Evolutionary conservation across 2,888 invertebrate genomes (phyloP), one percentile per base, ranked within the genome.

Genomic region (Drosophila helvetica): DNA sequence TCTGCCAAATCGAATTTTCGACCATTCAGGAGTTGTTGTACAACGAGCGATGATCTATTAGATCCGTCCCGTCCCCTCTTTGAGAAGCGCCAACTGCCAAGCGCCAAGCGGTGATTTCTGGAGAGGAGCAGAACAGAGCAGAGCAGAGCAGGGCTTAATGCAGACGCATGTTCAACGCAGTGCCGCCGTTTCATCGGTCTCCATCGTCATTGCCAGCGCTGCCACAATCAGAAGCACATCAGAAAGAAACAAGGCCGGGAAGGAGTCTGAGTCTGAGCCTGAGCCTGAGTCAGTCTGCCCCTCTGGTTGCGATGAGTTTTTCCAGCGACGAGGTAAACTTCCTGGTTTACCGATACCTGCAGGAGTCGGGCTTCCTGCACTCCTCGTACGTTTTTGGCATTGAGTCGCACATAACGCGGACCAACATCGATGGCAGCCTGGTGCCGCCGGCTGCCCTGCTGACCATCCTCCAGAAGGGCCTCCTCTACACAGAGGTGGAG

Each of bases 321-420:
- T 98, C 98, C 86, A 99, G 98, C 93, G 99, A 99, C 93, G 99
- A 99, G 95, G 98, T 99, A 9, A 99, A 99, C 93, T 99, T 98
- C 93, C 94, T 99, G 83, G 98, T 99, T 73, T 99, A 99, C 93
- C 95, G 99, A 90, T 99, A 99, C 93, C 94, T 99, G 75, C 98
- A 99, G 92, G 99, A 99, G 93, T 98, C 99, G 88, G 99, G 99
- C 55, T 99, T 99, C 91, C 96, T 97, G 89, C 99, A 99, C 93
- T 98, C 99, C 17, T 99, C 99, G 0, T 99, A 98, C 91, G 98
- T 98, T 15, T 99, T 99, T 94, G 99, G 99, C 47, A 97, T 98
- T 59, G 99, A 99, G 93, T 98, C 98, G 2, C 99, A 99, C 92
- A 98, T 99, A 91, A 98, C 98, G 22, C 98, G 99, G 91, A 98